These are phyloP conservation scores for Sarcophaga rosellei DNA, from an alignment of 2,888 invertebrate genomes.

Conservation along the genomic window DNA sequence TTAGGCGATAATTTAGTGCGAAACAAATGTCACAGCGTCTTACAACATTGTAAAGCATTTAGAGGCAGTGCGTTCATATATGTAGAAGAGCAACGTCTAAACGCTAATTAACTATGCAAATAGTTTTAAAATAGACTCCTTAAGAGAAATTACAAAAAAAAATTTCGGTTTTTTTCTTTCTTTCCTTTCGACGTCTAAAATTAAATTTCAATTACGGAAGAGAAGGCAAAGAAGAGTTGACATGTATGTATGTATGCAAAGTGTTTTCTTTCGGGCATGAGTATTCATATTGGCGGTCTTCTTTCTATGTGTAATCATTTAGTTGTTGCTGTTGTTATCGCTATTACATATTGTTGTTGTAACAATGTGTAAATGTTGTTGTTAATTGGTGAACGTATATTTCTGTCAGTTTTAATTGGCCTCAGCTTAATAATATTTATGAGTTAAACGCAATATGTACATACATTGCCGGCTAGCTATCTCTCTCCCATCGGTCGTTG, in stretches of 20 bases:
- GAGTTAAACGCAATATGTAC: conserved; percentile 36
- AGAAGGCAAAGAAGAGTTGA: no score
- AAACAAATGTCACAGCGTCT: conserved; percentile 32
- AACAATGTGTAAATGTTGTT: conserved; percentile 37
- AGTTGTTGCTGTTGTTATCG: not conserved
- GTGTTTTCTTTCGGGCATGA: no score
- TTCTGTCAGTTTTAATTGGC: conserved; percentile 64
- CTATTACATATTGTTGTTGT: not conserved
- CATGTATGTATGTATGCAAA: no score
- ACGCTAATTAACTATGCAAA: not conserved
- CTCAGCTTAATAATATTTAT: conserved; percentile 62
- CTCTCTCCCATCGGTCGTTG: no score
- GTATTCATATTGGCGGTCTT: conserved; percentile 20
- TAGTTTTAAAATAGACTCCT: conserved; percentile 37
- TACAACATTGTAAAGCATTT: conserved; percentile 21
- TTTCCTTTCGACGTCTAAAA: not conserved
- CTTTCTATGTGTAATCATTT: not conserved
- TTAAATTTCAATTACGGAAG: no score
- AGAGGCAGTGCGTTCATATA: no score
- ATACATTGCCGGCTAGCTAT: no score
- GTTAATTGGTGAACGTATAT: conserved; percentile 61
- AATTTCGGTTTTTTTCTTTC: conserved; percentile 9
- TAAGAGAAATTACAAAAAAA: not conserved
- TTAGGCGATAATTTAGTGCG: conserved; percentile 30
- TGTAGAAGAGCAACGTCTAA: not conserved